phyloP scores from a whole-genome alignment of 37 sponge, comb jelly and placozoan genomes.

The Tethya wilhelma region DNA sequence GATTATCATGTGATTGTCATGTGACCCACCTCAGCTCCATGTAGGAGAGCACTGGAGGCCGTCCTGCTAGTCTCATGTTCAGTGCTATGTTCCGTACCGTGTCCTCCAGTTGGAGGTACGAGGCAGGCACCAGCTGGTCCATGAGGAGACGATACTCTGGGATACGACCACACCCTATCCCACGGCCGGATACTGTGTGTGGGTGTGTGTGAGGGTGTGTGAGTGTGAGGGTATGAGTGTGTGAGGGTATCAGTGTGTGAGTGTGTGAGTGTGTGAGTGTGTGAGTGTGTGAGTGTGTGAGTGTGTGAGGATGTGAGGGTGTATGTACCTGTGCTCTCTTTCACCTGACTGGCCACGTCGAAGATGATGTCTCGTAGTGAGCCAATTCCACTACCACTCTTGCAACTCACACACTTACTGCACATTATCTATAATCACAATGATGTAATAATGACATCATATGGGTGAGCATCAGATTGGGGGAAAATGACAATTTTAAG shows the following conservation, averaged over 20 bases:
- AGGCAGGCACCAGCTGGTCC: constrained; percentile 87
- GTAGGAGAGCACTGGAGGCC: constrained; percentile 72
- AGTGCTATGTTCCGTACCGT: constrained; percentile 63
- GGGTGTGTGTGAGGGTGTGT: constrained; percentile 4
- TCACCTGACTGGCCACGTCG: constrained; percentile 73
- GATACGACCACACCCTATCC: constrained; percentile 61
- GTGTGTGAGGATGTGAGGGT: not conserved
- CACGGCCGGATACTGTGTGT: constrained; percentile 43
- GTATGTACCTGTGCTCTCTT: constrained; percentile 58
- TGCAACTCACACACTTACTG: constrained; percentile 66
- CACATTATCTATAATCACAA: constrained; percentile 36
- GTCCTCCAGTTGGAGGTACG: constrained; percentile 88
- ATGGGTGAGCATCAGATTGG: not conserved
- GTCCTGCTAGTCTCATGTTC: constrained; percentile 16
- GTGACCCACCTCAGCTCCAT: constrained; percentile 60
- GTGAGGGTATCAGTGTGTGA: constrained; percentile 19
- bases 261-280: constrained; percentile 38
- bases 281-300: constrained; percentile 36
- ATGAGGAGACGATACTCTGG: constrained; percentile 73
- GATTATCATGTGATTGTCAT: no score
- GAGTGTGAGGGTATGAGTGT: constrained; percentile 12
- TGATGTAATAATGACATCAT: constrained; percentile 6
- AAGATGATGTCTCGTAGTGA: constrained; percentile 67
- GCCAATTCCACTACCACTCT: constrained; percentile 51
- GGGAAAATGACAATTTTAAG: no score